Base-by-base conservation (phyloP, 2,888 invertebrate genomes). In the Heliconius cydno region DNA sequence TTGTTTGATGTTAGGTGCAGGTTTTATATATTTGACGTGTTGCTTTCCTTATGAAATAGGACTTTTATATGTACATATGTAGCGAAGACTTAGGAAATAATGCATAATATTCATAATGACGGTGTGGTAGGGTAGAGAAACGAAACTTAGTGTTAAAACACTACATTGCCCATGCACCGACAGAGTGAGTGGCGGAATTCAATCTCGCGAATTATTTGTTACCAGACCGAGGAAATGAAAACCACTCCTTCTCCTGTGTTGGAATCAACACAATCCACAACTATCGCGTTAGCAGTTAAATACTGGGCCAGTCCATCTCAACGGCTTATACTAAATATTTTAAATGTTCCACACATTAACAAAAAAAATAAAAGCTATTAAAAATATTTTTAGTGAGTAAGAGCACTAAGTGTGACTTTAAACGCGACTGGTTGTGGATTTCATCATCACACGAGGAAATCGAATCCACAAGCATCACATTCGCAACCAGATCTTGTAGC, bases 1-100 rank as follows among this genome's bases (percentile, higher is more conserved):
- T 84, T 84, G 84, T 81, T 81, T 82, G 76, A 52, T 66, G 65
- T 77, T 72, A 28, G n/a, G 79, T 63, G 77, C 68, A 79, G 80
- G 82, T 77, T 82, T 78, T 77, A n/a, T 78, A 65, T 68, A 76
- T 79, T 80, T 71, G 63, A 72, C 72, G 25, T 65, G 28, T 65
- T 28, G 15, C 19, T 82, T 57, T 67, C 68, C 81, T 71, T 71
- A 12, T 34, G 22, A 25, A 25, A 10, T 71, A 19, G 4, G 28
- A 6, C 7, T 65, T 15, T 12, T 46, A 22, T 57, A 22, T 28
- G 7, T 38, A 15, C 2, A 2, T 28, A 22, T 2, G 46, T 46
- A 46, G 5, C 1, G 6, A 19, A 52, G 46, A 19, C 22, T 22
- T 57, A 22, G 57, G 19, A 57, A 57, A 57, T 57, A 57, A 57